These are phyloP conservation scores for Contarinia nasturtii DNA, from an alignment of 1,140 invertebrate genomes.

Conservation along the genomic window DNA sequence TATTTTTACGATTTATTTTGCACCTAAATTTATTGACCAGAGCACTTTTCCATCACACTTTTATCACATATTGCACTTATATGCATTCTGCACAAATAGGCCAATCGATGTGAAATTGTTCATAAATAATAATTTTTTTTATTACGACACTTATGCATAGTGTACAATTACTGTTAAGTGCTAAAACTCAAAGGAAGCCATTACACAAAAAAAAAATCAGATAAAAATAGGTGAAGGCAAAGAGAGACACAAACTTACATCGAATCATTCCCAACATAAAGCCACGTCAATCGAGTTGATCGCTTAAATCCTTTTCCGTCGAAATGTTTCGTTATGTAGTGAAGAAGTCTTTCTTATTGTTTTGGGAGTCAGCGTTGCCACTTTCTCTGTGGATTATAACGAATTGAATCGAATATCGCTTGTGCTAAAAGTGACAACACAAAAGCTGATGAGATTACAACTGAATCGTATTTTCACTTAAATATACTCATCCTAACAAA, in stretches of 20 bases:
- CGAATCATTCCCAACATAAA: too few species aligned
- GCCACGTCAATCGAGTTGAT: too few species aligned
- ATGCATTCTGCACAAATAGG: slow-evolving; percentile 11
- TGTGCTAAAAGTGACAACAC: not conserved
- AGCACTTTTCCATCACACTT: too few species aligned
- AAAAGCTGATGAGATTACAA: not conserved
- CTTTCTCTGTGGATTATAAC: slow-evolving; percentile 6
- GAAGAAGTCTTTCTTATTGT: slow-evolving; percentile 16
- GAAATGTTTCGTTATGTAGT: too few species aligned
- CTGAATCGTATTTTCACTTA: too few species aligned
- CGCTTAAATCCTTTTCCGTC: too few species aligned
- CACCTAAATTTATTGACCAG: too few species aligned
- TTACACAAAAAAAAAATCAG: too few species aligned
- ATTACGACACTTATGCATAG: not conserved
- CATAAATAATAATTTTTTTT: not conserved
- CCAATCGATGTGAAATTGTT: slow-evolving; percentile 7
- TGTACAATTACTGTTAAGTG: not conserved
- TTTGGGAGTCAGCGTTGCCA: slow-evolving; percentile 20
- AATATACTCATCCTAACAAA: too few species aligned
- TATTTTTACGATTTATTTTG: too few species aligned
- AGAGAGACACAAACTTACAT: not conserved
- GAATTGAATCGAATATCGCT: not conserved
- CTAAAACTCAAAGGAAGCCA: too few species aligned
- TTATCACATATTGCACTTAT: slow-evolving; percentile 1
- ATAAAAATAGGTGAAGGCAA: not conserved